Evolutionary conservation across 2,113 vertebrate genomes (phyloP), one percentile per base, ranked within the genome.

Genomic region (Syrmaticus mikado): DNA sequence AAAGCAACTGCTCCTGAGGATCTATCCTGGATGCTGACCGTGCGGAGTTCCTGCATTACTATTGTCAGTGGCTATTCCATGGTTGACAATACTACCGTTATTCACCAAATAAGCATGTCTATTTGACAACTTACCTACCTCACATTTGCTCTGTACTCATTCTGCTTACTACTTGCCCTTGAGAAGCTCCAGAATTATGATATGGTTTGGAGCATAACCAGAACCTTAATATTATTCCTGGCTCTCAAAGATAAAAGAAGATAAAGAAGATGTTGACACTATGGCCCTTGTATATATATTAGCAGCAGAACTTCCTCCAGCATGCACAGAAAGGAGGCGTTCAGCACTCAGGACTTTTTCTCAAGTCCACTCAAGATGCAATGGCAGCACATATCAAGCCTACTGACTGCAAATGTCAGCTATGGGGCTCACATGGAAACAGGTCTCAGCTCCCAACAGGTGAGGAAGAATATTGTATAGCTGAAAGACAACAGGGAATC

Each of bases 351-450:
- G 50, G 7, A 65, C n/a, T 58, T 80, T 86, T 90, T 78, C 80
- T 93, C 87, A 68, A 91, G 82, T 78, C 77, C 84, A 50, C 80
- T 93, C 91, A 90, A 92, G 93, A 92, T 85, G 77, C 25, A 96
- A 94, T 13, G 53, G 85, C 72, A 93, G 30, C 70, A 64, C 18
- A 38, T 25, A 90, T 34, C 17, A 62, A 79, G 46, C 74, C 73
- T 90, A 80, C 76, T 70, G 60, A 84, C 50, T 83, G 41, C 1
- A 7, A 87, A 62, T 74, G 55, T 73, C 92, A 97, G 41, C 46
- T 73, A 72, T 43, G 18, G 18, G n/a, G 20, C 41, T 88, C 72
- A 81, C 87, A 82, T 36, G 60, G 88, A 88, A 96, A 72, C 38
- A 13, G 5, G 0, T 30, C 50, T 58, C 57, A n/a, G 58, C 65